Evolutionary conservation across 2,797 vertebrate species (phyloP).

Genomic region (Hippocampus kuda): DNA sequence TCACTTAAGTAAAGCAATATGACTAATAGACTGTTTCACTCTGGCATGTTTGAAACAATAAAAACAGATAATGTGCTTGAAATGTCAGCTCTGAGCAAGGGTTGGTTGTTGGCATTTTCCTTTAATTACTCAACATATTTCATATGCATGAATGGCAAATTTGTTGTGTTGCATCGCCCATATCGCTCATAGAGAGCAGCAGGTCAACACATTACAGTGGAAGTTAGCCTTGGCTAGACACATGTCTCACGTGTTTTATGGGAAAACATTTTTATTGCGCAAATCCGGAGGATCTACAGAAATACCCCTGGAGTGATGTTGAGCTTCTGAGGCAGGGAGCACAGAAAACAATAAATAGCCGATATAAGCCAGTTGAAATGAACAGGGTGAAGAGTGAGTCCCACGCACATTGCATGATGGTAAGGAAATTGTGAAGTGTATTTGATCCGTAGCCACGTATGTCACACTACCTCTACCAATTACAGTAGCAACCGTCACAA

Average conservation of each 20-base stretch:
- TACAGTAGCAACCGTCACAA: background rate
- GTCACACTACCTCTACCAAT: background rate
- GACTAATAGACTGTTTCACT: background rate
- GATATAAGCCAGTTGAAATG: slow-evolving; percentile 19
- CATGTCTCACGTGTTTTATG: slow-evolving; percentile 25
- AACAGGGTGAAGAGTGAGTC: slow-evolving; percentile 10
- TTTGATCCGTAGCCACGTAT: background rate
- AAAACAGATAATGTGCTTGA: background rate
- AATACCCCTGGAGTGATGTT: slow-evolving; percentile 10
- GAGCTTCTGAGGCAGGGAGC: slow-evolving; percentile 13
- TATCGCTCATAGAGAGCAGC: background rate
- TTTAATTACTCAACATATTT: background rate
- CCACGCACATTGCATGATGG: slow-evolving; percentile 2
- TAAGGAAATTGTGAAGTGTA: background rate
- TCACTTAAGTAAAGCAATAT: background rate
- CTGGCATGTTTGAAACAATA: background rate
- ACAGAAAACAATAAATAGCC: slow-evolving; percentile 33
- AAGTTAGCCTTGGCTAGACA: background rate
- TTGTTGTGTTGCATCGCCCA: background rate
- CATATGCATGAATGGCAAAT: background rate
- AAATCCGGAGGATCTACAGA: slow-evolving; percentile 26
- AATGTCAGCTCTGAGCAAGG: background rate
- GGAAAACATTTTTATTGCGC: slow-evolving; percentile 35
- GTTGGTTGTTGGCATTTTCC: background rate
- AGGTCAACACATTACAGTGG: background rate